phyloP scores from a whole-genome alignment of 2,888 invertebrate species.

The Dioctria rufipes region DNA sequence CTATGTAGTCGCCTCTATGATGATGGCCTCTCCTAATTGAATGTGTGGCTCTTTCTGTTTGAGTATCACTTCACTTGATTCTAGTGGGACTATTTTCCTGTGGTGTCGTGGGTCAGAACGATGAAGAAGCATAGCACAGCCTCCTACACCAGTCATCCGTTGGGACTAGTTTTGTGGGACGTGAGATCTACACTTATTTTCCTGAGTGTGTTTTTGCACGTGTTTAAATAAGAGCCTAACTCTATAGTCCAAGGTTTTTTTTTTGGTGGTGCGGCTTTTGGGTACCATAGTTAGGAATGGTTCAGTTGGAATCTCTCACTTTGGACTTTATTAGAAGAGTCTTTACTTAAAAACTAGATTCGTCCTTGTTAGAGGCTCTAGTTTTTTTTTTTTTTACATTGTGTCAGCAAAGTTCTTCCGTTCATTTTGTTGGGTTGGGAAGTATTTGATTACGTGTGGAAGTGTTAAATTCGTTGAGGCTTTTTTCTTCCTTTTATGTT shows the following conservation, averaged over 20 bases:
- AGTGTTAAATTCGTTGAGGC: slow-evolving; percentile 53
- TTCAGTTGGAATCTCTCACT: slow-evolving; percentile 13
- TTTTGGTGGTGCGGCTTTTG: not conserved
- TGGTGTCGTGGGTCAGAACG: not conserved
- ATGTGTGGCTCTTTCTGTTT: slow-evolving; percentile 53
- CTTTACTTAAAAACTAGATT: slow-evolving; percentile 33
- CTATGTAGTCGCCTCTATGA: slow-evolving; percentile 8
- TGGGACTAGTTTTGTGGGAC: slow-evolving; percentile 44
- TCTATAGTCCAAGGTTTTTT: slow-evolving; percentile 16
- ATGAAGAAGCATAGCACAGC: not conserved
- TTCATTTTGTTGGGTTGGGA: slow-evolving; percentile 14
- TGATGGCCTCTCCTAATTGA: slow-evolving; percentile 52
- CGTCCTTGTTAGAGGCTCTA: slow-evolving; percentile 29
- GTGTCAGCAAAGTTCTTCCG: slow-evolving; percentile 49
- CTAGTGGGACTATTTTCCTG: slow-evolving; percentile 25
- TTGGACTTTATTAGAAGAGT: not conserved
- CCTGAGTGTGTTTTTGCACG: slow-evolving; percentile 51
- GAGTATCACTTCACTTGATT: slow-evolving; percentile 49
- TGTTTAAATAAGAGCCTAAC: slow-evolving; percentile 55
- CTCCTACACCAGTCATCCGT: slow-evolving; percentile 25
- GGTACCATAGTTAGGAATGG: not conserved
- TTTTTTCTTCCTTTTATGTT: slow-evolving; percentile 42
- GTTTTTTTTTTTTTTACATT: slow-evolving; percentile 40
- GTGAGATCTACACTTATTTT: slow-evolving; percentile 52
- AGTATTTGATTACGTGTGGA: slow-evolving; percentile 56